These are phyloP conservation scores for Drosophila orena DNA, from an alignment of 1,140 invertebrate genomes.

Conservation along the genomic window DNA sequence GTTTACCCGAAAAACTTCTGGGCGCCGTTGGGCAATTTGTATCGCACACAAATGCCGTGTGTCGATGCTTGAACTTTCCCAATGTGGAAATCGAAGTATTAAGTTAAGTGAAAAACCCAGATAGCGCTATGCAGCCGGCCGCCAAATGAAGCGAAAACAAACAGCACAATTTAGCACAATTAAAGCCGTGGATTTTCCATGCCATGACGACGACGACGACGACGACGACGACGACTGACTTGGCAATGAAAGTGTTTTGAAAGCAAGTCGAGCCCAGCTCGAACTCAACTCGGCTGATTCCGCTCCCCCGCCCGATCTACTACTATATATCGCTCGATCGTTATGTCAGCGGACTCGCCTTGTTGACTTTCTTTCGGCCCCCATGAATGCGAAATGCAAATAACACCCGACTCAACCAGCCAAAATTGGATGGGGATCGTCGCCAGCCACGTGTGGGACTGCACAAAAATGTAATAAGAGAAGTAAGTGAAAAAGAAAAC, in stretches of 20 bases:
- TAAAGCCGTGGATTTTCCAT: slow-evolving; percentile 72
- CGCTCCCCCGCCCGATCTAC: not conserved
- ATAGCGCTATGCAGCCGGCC: slow-evolving; percentile 18
- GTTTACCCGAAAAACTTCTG: slow-evolving; percentile 47
- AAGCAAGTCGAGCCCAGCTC: slow-evolving; percentile 29
- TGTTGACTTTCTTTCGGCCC: slow-evolving; percentile 76
- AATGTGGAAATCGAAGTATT: slow-evolving; percentile 36
- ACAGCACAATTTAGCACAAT: slow-evolving; percentile 69
- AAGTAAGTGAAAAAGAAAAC: slow-evolving; percentile 10
- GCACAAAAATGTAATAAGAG: slow-evolving; percentile 17
- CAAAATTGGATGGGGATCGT: slow-evolving; percentile 32
- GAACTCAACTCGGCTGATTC: not conserved
- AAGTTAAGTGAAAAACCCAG: slow-evolving; percentile 56
- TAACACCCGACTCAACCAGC: slow-evolving; percentile 31
- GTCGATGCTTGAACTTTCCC: slow-evolving; percentile 35
- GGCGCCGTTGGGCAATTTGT: slow-evolving; percentile 31
- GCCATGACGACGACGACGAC: slow-evolving; percentile 18
- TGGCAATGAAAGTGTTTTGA: slow-evolving; percentile 74
- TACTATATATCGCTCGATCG: slow-evolving; percentile 24
- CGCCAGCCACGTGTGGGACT: slow-evolving; percentile 48
- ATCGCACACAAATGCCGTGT: not conserved
- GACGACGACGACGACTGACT: slow-evolving; percentile 40
- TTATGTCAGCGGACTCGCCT: slow-evolving; percentile 68
- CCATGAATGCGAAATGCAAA: slow-evolving; percentile 68
- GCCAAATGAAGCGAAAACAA: slow-evolving; percentile 60